A percentile compares a stretch with the other conserved stretches of the same genome.
These are phyloP conservation scores for Caenorhabditis zanzibari DNA, from an alignment of 2,888 invertebrate genomes.

Conservation along the genomic window DNA sequence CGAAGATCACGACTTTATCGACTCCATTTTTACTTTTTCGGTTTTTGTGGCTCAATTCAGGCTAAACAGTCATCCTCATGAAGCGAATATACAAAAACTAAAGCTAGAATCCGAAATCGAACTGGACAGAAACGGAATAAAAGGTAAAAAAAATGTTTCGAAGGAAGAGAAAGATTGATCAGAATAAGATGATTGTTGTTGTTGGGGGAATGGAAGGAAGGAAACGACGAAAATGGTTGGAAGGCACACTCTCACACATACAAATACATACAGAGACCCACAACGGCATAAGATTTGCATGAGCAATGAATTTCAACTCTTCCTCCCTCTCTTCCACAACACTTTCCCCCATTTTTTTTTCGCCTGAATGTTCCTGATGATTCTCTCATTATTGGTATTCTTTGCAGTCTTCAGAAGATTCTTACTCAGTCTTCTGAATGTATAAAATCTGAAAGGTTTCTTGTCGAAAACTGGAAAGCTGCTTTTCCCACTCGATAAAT, in stretches of 20 bases:
- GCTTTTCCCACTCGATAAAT: constrained; percentile 46
- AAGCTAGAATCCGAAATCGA: background rate
- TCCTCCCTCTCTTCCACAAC: constrained; percentile 9
- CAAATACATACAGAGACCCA: constrained; percentile 40
- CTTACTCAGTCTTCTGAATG: background rate
- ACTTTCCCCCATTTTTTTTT: constrained; percentile 16
- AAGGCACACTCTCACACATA: constrained; percentile 22
- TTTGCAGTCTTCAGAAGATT: no score
- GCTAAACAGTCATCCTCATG: no score
- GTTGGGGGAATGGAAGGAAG: constrained; percentile 5
- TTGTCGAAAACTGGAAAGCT: background rate
- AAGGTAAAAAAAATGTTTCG: background rate
- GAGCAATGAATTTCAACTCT: constrained; percentile 67
- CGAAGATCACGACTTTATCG: no score
- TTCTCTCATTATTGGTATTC: constrained; percentile 25
- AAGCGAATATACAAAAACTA: no score
- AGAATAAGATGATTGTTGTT: constrained; percentile 13
- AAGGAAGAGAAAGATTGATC: background rate
- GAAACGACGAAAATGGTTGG: constrained; percentile 35
- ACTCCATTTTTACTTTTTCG: no score
- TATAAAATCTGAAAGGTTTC: no score
- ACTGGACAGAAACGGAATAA: background rate
- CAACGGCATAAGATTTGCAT: constrained; percentile 69
- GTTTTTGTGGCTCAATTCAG: no score
- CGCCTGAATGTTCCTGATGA: constrained; percentile 16